These are phyloP conservation scores for Melipona beecheii DNA, from an alignment of 2,888 invertebrate genomes.

Conservation along the genomic window DNA sequence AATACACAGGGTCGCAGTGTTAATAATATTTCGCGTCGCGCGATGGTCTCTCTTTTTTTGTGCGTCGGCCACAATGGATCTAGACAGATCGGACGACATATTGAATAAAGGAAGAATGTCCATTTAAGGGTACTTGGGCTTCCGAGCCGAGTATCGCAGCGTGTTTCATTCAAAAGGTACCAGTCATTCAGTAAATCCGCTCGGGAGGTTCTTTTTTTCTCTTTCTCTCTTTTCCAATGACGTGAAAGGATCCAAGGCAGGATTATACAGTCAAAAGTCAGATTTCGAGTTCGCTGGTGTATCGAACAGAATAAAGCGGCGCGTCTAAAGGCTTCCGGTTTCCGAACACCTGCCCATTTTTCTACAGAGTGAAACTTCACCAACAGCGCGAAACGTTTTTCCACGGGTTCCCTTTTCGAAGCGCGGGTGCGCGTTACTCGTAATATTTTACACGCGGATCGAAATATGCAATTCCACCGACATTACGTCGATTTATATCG, in stretches of 20 bases:
- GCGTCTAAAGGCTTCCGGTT: conserved; percentile 83
- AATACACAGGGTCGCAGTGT: not conserved
- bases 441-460: no score
- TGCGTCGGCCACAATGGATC: not conserved
- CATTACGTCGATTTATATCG: no score
- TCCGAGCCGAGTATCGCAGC: conserved; percentile 20
- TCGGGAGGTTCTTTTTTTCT: conserved; percentile 50
- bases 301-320: conserved; percentile 79
- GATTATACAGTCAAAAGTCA: conserved; percentile 84
- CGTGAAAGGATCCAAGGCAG: conserved; percentile 72
- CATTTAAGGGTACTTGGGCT: conserved; percentile 1
- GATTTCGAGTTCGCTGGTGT: conserved; percentile 83
- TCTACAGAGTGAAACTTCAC: conserved; percentile 25
- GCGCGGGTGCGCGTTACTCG: no score
- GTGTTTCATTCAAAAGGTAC: conserved; percentile 33
- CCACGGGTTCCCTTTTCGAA: conserved; percentile 21
- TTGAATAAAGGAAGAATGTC: conserved; percentile 20
- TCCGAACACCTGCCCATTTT: conserved; percentile 80
- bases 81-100: not conserved
- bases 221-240: conserved; percentile 70
- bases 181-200: conserved; percentile 44
- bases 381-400: conserved; percentile 57
- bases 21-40: not conserved
- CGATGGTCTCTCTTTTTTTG: not conserved
- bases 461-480: no score